Base-by-base conservation (phyloP, 2,113 vertebrate genomes). In the Forbesichthys agassizii region DNA sequence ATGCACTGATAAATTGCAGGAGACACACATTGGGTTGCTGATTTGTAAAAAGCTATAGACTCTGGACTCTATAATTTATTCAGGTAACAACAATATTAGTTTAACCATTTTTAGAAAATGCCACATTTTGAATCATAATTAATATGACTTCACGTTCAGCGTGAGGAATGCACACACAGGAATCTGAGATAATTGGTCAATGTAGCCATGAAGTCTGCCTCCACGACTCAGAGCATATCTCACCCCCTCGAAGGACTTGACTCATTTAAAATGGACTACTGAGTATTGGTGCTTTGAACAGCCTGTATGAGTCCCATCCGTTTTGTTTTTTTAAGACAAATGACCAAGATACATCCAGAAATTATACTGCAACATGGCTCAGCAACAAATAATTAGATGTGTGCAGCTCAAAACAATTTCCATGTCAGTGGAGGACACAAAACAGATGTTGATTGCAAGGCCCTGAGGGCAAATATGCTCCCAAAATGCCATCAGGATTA, bases 401-500 rank as follows among this genome's bases (percentile, higher is more conserved):
- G 46, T 18, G 14, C 9, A 8, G 51, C 48, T 71, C 2, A 27
- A 69, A 80, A 72, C 62, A 66, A 66, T 27, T 63, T 59, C 27
- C 1, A 27, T 58, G 77, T 62, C 49, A 47, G 47, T 61, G 46
- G 16, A 60, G 73, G 80, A 71, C 83, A 63, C 62, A 66, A 65
- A 54, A 61, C 76, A 84, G 63, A 82, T 87, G 73, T 76, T 66
- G 71, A 80, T 79, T 59, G 77, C 60, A 75, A 58, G 58, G 48
- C 66, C 69, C 46, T 1, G 9, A 59, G 42, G 59, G 52, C 47
- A 61, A 54, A 76, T 48, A 62, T 64, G 52, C 18, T 51, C 36
- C 57, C 16, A 66, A 73, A 49, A 42, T 56, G 49, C 49, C 52
- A 49, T 67, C 51, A 49, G 57, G 52, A 72, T 80, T 61, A 14